Conservation (phyloP, 2,797 vertebrate genomes). For the Lepilemur septentrionalis region DNA sequence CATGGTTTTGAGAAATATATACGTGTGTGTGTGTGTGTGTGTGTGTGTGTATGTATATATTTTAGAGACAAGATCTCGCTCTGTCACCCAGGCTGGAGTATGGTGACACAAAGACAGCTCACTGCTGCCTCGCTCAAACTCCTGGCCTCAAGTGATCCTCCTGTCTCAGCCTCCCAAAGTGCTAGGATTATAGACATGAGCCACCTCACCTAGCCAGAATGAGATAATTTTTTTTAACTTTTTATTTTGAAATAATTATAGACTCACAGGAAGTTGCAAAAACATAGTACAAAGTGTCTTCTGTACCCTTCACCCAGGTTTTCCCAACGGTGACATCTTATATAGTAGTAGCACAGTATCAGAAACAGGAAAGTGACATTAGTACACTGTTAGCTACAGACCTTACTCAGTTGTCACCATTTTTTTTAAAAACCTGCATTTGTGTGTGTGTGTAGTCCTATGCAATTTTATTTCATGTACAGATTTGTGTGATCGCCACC, state of each 20-base stretch:
- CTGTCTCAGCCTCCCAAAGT: neutral
- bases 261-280: neutral
- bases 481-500: neutral
- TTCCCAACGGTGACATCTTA: neutral
- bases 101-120: neutral
- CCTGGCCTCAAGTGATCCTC: neutral
- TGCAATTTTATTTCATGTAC: neutral
- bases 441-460: neutral
- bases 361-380: neutral
- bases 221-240: neutral
- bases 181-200: neutral
- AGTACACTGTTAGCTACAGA: neutral
- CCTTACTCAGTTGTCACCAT: neutral
- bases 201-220: neutral
- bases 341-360: neutral
- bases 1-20: neutral
- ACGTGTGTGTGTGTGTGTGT: neutral
- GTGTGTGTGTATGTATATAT: neutral
- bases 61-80: neutral
- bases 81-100: neutral
- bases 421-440: neutral
- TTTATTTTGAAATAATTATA: neutral
- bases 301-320: neutral
- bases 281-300: neutral
- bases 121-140: neutral